A percentile compares a stretch with the other conserved stretches of the same genome.
Conservation (phyloP, 2,113 vertebrate species). For the Mesoclemmys tuberculata region DNA sequence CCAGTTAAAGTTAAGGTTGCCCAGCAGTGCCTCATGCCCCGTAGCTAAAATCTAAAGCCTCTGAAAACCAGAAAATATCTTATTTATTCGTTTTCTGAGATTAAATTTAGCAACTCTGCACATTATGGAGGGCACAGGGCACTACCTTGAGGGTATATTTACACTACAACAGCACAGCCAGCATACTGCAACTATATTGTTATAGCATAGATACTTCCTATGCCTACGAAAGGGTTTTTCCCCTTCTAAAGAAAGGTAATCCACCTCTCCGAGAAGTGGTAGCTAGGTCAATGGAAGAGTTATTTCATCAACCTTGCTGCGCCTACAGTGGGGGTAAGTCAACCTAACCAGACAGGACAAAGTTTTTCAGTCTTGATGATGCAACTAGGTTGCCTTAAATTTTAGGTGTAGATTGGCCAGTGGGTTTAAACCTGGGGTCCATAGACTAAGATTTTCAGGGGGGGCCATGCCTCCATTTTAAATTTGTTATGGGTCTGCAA, state of each 20-base stretch:
- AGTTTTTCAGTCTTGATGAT: not conserved
- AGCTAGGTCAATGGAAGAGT: not conserved
- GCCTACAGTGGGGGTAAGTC: not conserved
- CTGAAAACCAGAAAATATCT: not conserved
- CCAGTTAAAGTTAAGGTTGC: not conserved
- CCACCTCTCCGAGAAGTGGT: not conserved
- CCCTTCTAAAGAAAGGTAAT: not conserved
- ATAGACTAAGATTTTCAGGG: not conserved
- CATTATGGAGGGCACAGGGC: not conserved
- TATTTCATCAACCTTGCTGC: not conserved
- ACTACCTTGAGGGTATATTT: not conserved
- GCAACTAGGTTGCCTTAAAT: not conserved
- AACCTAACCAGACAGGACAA: no score
- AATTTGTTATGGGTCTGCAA: not conserved
- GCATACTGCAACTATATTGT: not conserved
- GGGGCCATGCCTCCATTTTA: not conserved
- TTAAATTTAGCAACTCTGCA: not conserved
- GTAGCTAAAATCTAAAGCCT: not conserved
- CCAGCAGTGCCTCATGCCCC: not conserved
- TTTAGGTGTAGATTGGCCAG: not conserved
- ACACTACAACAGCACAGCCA: not conserved
- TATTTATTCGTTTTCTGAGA: not conserved
- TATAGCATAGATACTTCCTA: not conserved
- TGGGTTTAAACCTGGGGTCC: not conserved
- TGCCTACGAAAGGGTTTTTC: not conserved